Evolutionary conservation across 2,888 invertebrate genomes (phyloP).

Genomic region (Sipunculus nudus): DNA sequence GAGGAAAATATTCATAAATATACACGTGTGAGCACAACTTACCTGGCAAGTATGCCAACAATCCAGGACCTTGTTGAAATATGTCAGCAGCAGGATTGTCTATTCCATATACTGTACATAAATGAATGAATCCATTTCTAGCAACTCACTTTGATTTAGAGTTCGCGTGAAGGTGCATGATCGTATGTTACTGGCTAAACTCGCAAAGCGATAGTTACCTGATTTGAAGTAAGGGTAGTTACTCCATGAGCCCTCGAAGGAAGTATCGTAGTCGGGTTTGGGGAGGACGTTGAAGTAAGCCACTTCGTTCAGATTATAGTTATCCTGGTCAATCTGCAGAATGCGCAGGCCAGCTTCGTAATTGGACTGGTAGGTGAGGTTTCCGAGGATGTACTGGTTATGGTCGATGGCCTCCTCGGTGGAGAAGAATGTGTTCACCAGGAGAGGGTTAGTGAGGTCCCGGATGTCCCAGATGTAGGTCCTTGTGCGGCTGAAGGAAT

Average conservation of each 20-base stretch:
- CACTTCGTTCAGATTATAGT: slow-evolving; percentile 11
- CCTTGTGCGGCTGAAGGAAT: slow-evolving; percentile 10
- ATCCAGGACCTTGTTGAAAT: too few relatives aligned
- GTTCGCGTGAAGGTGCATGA: too few relatives aligned
- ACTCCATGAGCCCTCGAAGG: slow-evolving; percentile 28
- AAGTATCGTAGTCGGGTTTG: not conserved
- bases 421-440: slow-evolving; percentile 10
- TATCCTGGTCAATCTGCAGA: slow-evolving; percentile 15
- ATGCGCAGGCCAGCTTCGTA: slow-evolving; percentile 30
- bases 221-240: slow-evolving; percentile 27
- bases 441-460: slow-evolving; percentile 6
- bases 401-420: slow-evolving; percentile 20
- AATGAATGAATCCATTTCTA: too few relatives aligned
- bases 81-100: too few relatives aligned
- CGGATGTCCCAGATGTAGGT: slow-evolving; percentile 26
- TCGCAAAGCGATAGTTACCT: slow-evolving; percentile 12
- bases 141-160: too few relatives aligned
- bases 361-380: slow-evolving; percentile 26
- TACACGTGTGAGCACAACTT: too few relatives aligned
- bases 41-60: too few relatives aligned
- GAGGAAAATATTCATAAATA: too few relatives aligned
- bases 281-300: slow-evolving; percentile 25
- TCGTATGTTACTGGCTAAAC: too few relatives aligned
- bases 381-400: slow-evolving; percentile 27
- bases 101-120: too few relatives aligned